These are phyloP conservation scores for Scaptomyza polygonia DNA, from an alignment of 2,888 invertebrate species.

Conservation along the genomic window DNA sequence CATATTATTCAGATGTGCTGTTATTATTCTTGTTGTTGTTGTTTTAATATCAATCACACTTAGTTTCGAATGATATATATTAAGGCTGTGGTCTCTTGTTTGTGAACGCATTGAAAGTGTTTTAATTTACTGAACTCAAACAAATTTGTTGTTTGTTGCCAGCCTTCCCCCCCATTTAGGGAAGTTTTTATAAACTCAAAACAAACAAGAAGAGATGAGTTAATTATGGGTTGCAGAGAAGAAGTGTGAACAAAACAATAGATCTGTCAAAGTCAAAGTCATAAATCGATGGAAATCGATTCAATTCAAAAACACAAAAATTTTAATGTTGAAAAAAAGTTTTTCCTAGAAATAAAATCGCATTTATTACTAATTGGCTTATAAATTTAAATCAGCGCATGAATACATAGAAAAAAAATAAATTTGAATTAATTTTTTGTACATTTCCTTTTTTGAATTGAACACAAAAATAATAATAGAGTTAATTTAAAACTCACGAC, in stretches of 20 bases:
- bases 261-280: neutral
- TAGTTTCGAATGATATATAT: constrained; percentile 68
- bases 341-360: no score
- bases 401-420: no score
- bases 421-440: no score
- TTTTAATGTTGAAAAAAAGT: neutral
- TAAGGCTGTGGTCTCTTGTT: constrained; percentile 50
- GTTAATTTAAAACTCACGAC: no score
- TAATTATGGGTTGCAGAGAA: constrained; percentile 25
- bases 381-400: no score
- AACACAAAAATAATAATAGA: no score
- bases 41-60: constrained; percentile 66
- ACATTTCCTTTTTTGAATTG: no score
- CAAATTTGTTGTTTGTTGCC: constrained; percentile 21
- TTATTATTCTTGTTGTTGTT: constrained; percentile 39
- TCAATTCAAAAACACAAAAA: neutral
- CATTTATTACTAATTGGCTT: no score
- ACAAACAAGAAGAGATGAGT: constrained; percentile 31
- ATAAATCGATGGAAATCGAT: neutral
- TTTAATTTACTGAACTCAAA: constrained; percentile 41
- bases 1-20: constrained; percentile 55
- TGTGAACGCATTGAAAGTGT: constrained; percentile 53
- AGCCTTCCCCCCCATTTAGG: constrained; percentile 2
- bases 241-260: neutral
- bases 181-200: constrained; percentile 40